These are phyloP conservation scores for Lepisosteus oculatus DNA, from an alignment of 2,113 vertebrate genomes.

Conservation along the genomic window DNA sequence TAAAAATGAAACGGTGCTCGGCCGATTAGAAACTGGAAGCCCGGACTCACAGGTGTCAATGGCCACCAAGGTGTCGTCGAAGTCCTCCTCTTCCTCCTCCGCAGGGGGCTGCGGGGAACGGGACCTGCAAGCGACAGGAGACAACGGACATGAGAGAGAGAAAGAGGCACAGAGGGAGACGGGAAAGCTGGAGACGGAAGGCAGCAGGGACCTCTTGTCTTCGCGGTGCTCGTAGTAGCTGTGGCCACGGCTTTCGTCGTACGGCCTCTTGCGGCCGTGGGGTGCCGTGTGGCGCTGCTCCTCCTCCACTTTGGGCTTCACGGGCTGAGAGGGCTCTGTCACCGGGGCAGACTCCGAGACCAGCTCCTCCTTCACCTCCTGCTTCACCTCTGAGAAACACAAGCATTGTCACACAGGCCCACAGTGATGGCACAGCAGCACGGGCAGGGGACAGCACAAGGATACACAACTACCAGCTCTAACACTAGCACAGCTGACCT, in stretches of 20 bases:
- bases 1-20: too few relatives aligned
- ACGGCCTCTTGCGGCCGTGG: slow-evolving; percentile 71
- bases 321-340: slow-evolving; percentile 26
- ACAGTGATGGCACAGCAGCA: too few relatives aligned
- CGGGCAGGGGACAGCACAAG: too few relatives aligned
- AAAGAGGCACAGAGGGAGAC: too few relatives aligned
- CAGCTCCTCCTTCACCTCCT: slow-evolving; percentile 32
- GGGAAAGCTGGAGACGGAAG: too few relatives aligned
- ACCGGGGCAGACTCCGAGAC: not conserved
- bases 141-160: not conserved
- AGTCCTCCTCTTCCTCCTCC: slow-evolving; percentile 84
- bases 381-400: slow-evolving; percentile 38
- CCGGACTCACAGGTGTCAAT: slow-evolving; percentile 82
- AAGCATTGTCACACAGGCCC: too few relatives aligned
- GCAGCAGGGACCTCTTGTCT: slow-evolving; percentile 69
- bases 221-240: slow-evolving; percentile 81
- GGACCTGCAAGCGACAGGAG: slow-evolving; percentile 54
- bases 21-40: not conserved
- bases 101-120: slow-evolving; percentile 81
- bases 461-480: too few relatives aligned
- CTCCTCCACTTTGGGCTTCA: slow-evolving; percentile 41
- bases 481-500: too few relatives aligned
- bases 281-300: slow-evolving; percentile 39
- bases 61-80: slow-evolving; percentile 79
- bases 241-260: slow-evolving; percentile 70